phyloP scores from a whole-genome alignment of 2,888 invertebrate genomes.

The Sycophila texana region DNA sequence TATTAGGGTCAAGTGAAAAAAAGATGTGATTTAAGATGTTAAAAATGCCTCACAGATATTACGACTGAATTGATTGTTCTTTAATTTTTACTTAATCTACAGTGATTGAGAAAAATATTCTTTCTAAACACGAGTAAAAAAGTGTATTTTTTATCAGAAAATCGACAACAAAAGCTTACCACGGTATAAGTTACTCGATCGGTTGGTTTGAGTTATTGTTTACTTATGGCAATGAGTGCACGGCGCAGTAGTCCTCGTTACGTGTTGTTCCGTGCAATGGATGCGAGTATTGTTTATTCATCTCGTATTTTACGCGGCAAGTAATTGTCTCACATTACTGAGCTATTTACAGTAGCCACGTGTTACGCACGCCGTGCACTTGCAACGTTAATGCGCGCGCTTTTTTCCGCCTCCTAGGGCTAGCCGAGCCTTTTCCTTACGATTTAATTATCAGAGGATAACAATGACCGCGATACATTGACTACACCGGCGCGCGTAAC shows the following conservation, averaged over 20 bases:
- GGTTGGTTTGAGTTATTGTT: too few relatives aligned
- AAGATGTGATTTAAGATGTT: too few relatives aligned
- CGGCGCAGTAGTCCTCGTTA: constrained; percentile 10
- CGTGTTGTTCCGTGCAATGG: constrained; percentile 6
- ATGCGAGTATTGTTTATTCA: constrained; percentile 50
- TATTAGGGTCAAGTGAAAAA: too few relatives aligned
- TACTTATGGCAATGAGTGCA: neutral
- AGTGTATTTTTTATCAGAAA: too few relatives aligned
- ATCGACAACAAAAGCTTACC: too few relatives aligned
- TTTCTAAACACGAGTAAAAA: too few relatives aligned
- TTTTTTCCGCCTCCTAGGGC: neutral
- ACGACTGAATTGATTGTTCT: too few relatives aligned
- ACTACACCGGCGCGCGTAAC: neutral
- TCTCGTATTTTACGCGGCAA: constrained; percentile 39
- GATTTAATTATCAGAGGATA: constrained; percentile 23
- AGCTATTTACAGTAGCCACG: constrained; percentile 52
- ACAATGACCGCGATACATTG: neutral
- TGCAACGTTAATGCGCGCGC: constrained; percentile 2
- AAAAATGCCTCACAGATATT: too few relatives aligned
- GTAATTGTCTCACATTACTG: constrained; percentile 14
- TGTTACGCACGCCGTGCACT: constrained; percentile 54
- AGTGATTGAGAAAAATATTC: too few relatives aligned
- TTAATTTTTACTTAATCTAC: too few relatives aligned
- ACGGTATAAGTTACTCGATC: too few relatives aligned
- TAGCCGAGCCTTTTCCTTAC: neutral